phyloP scores from a whole-genome alignment of 2,113 vertebrate genomes.

The Datnioides undecimradiatus region DNA sequence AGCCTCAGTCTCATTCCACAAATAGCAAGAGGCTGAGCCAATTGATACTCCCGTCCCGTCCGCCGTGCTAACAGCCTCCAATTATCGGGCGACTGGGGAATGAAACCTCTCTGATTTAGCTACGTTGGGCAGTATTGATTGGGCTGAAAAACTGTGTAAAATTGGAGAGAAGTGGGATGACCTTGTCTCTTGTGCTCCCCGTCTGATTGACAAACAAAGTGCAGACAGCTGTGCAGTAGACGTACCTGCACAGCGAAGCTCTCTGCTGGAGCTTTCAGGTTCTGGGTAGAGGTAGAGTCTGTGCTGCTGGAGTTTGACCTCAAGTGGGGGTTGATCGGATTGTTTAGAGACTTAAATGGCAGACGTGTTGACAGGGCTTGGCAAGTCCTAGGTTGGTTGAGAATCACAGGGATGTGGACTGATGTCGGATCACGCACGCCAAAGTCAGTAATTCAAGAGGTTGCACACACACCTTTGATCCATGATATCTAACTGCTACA shows the following conservation, averaged over 20 bases:
- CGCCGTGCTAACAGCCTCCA: conserved; percentile 48
- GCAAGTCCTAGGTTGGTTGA: no score
- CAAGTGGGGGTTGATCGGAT: not conserved
- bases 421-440: not conserved
- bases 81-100: conserved; percentile 43
- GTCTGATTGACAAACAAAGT: conserved; percentile 51
- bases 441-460: not conserved
- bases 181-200: conserved; percentile 52
- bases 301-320: no score
- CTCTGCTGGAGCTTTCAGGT: not conserved
- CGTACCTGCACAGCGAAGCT: conserved; percentile 36
- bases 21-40: not conserved
- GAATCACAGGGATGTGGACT: not conserved
- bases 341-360: not conserved
- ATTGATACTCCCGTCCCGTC: conserved; percentile 19
- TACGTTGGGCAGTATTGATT: conserved; percentile 59
- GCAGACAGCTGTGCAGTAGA: conserved; percentile 15
- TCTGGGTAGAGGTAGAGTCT: no score
- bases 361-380: no score
- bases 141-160: conserved; percentile 46
- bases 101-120: conserved; percentile 40
- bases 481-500: no score
- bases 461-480: not conserved
- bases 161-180: conserved; percentile 49
- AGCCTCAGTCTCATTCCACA: not conserved